Conservation (phyloP, 2,113 vertebrate genomes). For the Dunckerocampus dactyliophorus region DNA sequence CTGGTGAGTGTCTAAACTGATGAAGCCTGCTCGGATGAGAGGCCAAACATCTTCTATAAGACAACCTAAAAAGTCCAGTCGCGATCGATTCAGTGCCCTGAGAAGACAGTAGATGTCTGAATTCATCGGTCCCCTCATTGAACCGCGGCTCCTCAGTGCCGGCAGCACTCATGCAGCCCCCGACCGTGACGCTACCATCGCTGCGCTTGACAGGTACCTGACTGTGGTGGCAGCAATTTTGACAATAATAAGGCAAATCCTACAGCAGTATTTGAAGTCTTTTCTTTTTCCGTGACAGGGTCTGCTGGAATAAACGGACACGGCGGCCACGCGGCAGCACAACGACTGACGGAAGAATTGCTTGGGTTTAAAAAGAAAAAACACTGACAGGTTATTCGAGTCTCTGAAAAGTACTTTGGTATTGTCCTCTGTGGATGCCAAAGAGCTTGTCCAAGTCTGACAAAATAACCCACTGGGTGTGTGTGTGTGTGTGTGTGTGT, state of each 20-base stretch:
- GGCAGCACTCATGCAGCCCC: too few species aligned
- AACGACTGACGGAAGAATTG: conserved; percentile 2
- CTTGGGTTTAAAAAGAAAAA: background rate
- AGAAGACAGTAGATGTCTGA: too few species aligned
- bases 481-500: background rate
- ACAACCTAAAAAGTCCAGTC: too few species aligned
- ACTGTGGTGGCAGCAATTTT: too few species aligned
- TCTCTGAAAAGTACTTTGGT: background rate
- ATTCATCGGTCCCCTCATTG: too few species aligned
- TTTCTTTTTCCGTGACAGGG: conserved; percentile 52
- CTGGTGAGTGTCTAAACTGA: too few species aligned
- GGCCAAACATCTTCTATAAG: too few species aligned
- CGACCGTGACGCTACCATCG: too few species aligned
- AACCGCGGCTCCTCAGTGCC: too few species aligned
- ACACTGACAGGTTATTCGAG: background rate
- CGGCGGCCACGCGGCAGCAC: conserved; percentile 16
- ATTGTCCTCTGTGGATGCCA: background rate
- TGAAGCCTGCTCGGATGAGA: too few species aligned
- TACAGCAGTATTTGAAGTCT: conserved; percentile 27
- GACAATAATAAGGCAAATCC: conserved; percentile 2
- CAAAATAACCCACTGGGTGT: background rate
- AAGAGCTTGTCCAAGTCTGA: background rate
- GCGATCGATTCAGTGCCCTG: too few species aligned
- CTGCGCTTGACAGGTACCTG: too few species aligned
- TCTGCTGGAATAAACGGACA: conserved; percentile 57